A percentile compares a stretch with the other conserved stretches of the same genome.
Conservation (phyloP, 2,797 vertebrate genomes). For the Cyprinella venusta region DNA sequence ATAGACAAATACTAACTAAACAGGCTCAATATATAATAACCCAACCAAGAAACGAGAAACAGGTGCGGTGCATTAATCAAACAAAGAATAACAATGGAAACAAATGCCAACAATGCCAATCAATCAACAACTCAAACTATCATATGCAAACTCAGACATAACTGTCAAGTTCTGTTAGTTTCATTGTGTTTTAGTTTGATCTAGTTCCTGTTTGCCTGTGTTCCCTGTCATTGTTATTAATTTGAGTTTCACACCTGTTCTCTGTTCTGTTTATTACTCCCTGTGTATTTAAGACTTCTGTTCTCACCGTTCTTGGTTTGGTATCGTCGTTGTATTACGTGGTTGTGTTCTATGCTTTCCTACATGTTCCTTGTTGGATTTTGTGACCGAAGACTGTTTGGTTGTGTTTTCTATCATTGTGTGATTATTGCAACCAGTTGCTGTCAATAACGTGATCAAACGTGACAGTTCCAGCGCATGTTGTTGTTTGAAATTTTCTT, state of each 20-base stretch:
- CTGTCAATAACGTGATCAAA: too few species aligned
- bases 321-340: not conserved
- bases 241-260: not conserved
- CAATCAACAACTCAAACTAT: too few species aligned
- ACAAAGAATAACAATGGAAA: too few species aligned
- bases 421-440: too few species aligned
- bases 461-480: not conserved
- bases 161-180: not conserved
- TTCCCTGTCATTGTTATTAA: not conserved
- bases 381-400: not conserved
- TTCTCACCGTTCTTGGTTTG: not conserved
- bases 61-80: too few species aligned
- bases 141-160: too few species aligned
- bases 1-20: not conserved
- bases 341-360: too few species aligned
- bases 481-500: too few species aligned
- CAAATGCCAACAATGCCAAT: too few species aligned
- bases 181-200: not conserved
- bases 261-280: not conserved
- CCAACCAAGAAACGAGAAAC: not conserved
- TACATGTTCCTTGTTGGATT: not conserved
- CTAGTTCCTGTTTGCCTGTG: not conserved
- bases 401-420: not conserved
- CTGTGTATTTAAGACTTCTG: not conserved
- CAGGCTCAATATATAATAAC: not conserved